These are phyloP conservation scores for Penaeus vannamei DNA, from an alignment of 1,140 invertebrate genomes.

Conservation along the genomic window DNA sequence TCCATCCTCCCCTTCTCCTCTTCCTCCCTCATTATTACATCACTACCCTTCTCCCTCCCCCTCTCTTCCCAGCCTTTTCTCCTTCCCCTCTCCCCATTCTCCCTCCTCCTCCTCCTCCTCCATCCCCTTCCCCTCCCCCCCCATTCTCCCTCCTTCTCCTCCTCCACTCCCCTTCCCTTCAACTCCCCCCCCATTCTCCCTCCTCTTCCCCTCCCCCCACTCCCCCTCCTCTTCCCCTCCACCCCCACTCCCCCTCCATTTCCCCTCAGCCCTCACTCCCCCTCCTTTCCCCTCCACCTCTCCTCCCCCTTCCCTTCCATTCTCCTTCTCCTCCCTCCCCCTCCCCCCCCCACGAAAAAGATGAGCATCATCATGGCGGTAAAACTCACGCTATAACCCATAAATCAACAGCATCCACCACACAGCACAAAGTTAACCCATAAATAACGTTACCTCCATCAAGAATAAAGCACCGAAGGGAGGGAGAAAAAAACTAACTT, in stretches of 20 bases:
- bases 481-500: background rate
- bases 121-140: background rate
- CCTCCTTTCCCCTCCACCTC: background rate
- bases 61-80: no score
- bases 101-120: background rate
- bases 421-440: constrained; percentile 50
- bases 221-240: no score
- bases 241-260: background rate
- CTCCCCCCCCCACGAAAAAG: background rate
- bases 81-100: background rate
- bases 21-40: background rate
- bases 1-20: background rate
- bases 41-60: background rate
- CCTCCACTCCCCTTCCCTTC: background rate
- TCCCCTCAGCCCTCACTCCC: background rate
- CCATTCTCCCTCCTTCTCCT: background rate
- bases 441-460: constrained; percentile 54
- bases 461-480: constrained; percentile 44
- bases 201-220: no score
- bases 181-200: no score
- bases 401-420: constrained; percentile 51
- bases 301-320: no score
- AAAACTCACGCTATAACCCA: constrained; percentile 54
- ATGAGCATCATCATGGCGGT: constrained; percentile 46
- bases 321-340: no score